Percentiles rank a stretch among this genome's conserved stretches.
These are phyloP conservation scores for Megamerina dolium DNA, from an alignment of 2,888 invertebrate genomes.

Conservation along the genomic window DNA sequence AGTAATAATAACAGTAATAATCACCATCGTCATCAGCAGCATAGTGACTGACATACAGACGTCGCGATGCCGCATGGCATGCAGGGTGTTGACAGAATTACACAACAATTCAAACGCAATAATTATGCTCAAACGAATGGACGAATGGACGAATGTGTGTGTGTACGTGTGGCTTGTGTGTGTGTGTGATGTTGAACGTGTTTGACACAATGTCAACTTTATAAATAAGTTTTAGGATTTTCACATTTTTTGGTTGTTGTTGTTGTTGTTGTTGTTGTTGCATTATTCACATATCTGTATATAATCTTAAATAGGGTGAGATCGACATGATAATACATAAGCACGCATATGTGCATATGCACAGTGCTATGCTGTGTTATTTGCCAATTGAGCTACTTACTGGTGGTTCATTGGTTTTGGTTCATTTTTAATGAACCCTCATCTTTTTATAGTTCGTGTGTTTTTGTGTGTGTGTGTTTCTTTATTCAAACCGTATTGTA, in stretches of 20 bases:
- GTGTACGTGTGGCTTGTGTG: no score
- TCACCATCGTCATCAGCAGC: slow-evolving; percentile 3
- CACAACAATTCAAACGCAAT: slow-evolving; percentile 25
- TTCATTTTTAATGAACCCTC: slow-evolving; percentile 14
- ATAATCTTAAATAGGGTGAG: neutral
- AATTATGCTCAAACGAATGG: slow-evolving; percentile 21
- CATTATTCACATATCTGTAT: no score
- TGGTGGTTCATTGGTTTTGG: neutral
- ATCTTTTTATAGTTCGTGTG: neutral
- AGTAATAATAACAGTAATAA: neutral
- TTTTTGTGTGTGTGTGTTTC: no score
- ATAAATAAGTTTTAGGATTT: slow-evolving; percentile 3
- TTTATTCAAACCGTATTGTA: neutral
- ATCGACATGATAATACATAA: neutral
- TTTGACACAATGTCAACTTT: slow-evolving; percentile 14
- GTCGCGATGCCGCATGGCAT: neutral
- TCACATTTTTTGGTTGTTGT: no score
- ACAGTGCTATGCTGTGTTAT: no score
- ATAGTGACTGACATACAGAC: neutral
- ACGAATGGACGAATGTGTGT: no score
- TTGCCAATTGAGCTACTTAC: neutral
- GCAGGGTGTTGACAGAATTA: slow-evolving; percentile 26
- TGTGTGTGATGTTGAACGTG: neutral
- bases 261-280: no score
- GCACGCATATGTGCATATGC: no score